Evolutionary conservation across 1,140 invertebrate species (phyloP).

Genomic region (Bilobella aurantiaca): DNA sequence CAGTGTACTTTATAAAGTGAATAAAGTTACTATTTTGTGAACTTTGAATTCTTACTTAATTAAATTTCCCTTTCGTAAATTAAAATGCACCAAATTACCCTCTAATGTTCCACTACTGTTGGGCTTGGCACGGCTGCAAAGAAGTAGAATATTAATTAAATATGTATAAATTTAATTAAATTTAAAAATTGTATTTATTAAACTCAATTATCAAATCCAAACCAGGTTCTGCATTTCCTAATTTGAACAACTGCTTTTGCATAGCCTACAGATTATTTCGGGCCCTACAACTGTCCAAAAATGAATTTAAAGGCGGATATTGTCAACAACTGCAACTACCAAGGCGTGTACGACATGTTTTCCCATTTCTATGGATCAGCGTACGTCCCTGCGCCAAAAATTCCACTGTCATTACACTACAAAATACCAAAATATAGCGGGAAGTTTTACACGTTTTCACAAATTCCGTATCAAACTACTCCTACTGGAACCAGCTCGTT

Average conservation of each 20-base stretch:
- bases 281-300: background rate
- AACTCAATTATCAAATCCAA: background rate
- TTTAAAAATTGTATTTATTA: too few species aligned
- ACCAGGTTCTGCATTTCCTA: too few species aligned
- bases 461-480: background rate
- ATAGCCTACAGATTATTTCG: background rate
- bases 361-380: background rate
- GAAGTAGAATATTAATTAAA: too few species aligned
- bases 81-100: too few species aligned
- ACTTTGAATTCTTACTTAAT: too few species aligned
- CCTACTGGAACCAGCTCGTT: background rate
- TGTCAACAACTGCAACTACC: background rate
- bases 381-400: background rate
- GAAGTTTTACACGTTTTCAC: background rate
- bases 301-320: background rate
- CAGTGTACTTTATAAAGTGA: too few species aligned
- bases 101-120: too few species aligned
- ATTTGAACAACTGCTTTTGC: too few species aligned
- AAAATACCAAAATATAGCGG: background rate
- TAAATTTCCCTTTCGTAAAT: too few species aligned
- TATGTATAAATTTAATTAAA: too few species aligned
- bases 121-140: too few species aligned
- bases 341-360: background rate
- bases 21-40: too few species aligned
- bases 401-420: background rate